phyloP scores from a whole-genome alignment of 53 echinoderm and acorn worm species.

The Luidia sarsii region DNA sequence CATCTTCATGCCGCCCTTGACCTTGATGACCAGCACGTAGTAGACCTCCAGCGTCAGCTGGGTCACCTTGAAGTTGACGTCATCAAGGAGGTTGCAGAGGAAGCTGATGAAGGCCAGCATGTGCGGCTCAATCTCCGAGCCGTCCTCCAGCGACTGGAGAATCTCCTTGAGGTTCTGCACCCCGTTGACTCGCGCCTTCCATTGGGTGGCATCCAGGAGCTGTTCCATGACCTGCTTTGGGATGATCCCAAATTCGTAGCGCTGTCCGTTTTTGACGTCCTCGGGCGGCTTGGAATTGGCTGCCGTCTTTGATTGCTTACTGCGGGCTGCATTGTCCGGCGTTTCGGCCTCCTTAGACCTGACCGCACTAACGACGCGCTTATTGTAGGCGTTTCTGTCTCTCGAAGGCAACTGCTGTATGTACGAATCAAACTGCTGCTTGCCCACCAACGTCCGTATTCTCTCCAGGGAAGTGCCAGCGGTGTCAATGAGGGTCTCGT shows the following conservation, averaged over 20 bases:
- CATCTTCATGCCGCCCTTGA: slow-evolving; percentile 79
- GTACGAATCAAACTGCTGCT: slow-evolving; percentile 75
- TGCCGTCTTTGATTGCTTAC: not conserved
- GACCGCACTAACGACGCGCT: slow-evolving; percentile 63
- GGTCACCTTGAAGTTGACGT: slow-evolving; percentile 94
- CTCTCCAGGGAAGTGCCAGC: slow-evolving; percentile 74
- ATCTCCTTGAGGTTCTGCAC: slow-evolving; percentile 77
- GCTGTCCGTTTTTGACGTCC: slow-evolving; percentile 25
- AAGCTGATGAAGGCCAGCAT: slow-evolving; percentile 89
- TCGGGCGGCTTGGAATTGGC: slow-evolving; percentile 25
- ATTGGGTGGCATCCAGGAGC: slow-evolving; percentile 79
- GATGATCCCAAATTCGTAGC: slow-evolving; percentile 83
- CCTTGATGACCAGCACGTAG: slow-evolving; percentile 71
- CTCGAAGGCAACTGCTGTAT: slow-evolving; percentile 73
- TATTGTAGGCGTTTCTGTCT: slow-evolving; percentile 63
- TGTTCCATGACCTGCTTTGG: slow-evolving; percentile 79
- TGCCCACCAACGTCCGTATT: slow-evolving; percentile 80
- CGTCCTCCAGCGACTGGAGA: slow-evolving; percentile 61
- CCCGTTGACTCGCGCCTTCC: slow-evolving; percentile 83
- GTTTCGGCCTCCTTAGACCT: slow-evolving; percentile 23
- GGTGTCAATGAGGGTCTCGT: slow-evolving; percentile 65
- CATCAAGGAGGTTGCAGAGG: slow-evolving; percentile 91
- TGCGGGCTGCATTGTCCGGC: slow-evolving; percentile 20
- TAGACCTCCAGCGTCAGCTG: slow-evolving; percentile 85
- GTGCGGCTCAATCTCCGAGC: slow-evolving; percentile 64